Base-by-base conservation (phyloP, 2,888 invertebrate genomes). In the Thecophora atra region DNA sequence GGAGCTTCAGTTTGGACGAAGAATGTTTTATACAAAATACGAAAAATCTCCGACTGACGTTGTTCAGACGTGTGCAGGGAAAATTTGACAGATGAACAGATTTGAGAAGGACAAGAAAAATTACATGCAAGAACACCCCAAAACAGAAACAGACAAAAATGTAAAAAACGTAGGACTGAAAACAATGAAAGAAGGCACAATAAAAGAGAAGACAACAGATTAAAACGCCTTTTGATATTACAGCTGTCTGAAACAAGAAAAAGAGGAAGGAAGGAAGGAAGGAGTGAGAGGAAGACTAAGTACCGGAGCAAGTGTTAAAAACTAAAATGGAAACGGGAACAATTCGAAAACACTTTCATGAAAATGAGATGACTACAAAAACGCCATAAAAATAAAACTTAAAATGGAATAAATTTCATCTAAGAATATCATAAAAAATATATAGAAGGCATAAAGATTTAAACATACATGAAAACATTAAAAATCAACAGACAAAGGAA, bases 181-280 rank as follows among this genome's bases (percentile, higher is more conserved):
- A 51, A 51, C 17, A 60, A 30, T 17, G 30, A 15, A 13, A 30
- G 28, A 28, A 8, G 28, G 28, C 28, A 17, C 17, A 37, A 60
- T n/a, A 11, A 60, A 26, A 28, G 17, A 65, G 24, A 65, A 65
- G 6, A 44, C 64, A 63, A 56, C 21, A 62, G 37, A 63, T 63
- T 63, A 63, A 63, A 63, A 51, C 28, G 11, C n/a, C 28, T 51
- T 66, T 51, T 52, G 52, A 26, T n/a, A 52, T 47, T 19, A 37
- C 21, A 42, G 64, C 47, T 65, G 51, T 5, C 51, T 28, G 37
- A 37, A 62, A n/a, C 5, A 47, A 47, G 65, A 67, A 51, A 72
- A 70, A 69, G 76, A 74, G 76, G 78, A 77, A 73, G 74, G 79
- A 76, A 79, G 77, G 76, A 76, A 73, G 74, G 73, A 75, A 77